A percentile compares a stretch with the other conserved stretches of the same genome.
phyloP scores from a whole-genome alignment of 2,113 vertebrate genomes.

The Pachypanchax playfairii region DNA sequence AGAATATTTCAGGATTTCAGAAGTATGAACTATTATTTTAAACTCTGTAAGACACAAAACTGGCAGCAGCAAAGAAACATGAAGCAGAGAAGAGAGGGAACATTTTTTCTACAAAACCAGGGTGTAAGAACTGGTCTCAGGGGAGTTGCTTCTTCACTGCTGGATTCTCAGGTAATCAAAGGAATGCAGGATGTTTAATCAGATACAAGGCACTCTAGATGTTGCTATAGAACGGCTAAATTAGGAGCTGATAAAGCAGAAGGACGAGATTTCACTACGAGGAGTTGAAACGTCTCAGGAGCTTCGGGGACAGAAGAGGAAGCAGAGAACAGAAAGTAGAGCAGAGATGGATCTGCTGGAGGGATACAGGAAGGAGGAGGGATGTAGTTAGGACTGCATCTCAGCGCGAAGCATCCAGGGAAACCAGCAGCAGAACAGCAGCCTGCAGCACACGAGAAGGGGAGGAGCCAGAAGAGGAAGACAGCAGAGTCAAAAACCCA shows the following conservation, averaged over 20 bases:
- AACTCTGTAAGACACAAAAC: neutral
- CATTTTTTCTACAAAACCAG: too few relatives aligned
- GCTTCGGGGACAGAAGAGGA: conserved; percentile 12
- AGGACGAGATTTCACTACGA: conserved; percentile 6
- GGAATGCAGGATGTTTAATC: conserved; percentile 70
- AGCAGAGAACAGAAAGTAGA: conserved; percentile 39
- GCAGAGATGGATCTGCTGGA: conserved; percentile 28
- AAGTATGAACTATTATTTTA: too few relatives aligned
- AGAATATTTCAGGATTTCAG: too few relatives aligned
- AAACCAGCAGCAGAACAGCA: conserved; percentile 96
- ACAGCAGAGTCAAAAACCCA: neutral
- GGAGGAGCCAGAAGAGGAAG: neutral
- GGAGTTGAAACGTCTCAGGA: conserved; percentile 31
- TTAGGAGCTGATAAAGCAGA: conserved; percentile 28
- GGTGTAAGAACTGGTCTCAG: neutral
- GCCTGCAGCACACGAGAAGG: conserved; percentile 76
- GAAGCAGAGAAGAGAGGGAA: neutral
- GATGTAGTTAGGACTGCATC: conserved; percentile 88
- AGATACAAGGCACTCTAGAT: conserved; percentile 82
- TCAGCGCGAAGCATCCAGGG: conserved; percentile 94
- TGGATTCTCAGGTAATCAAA: conserved; percentile 36
- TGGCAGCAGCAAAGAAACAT: neutral
- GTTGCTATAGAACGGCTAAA: conserved; percentile 76
- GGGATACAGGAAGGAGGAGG: conserved; percentile 16
- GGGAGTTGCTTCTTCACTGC: conserved; percentile 20